phyloP scores from a whole-genome alignment of 2,113 vertebrate species.

The Oreochromis aureus region DNA sequence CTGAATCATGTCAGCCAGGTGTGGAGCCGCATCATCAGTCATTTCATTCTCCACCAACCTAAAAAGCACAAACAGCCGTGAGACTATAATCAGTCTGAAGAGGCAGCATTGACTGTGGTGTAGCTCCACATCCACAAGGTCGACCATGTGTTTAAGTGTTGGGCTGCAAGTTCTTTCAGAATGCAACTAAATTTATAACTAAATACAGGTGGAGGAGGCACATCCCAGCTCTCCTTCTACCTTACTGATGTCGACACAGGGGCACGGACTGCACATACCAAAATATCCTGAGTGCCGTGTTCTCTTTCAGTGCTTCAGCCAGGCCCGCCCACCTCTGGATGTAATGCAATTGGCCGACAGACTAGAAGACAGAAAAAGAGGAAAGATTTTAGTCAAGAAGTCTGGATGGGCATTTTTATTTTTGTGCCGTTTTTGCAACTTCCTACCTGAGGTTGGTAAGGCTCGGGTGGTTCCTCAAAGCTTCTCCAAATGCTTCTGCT shows the following conservation, averaged over 20 bases:
- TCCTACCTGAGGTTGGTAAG: constrained; percentile 84
- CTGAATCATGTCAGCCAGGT: constrained; percentile 48
- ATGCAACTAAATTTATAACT: background rate
- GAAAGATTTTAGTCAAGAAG: background rate
- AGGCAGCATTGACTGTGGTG: background rate
- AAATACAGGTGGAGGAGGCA: background rate
- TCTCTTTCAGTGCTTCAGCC: constrained; percentile 79
- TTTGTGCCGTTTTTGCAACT: background rate
- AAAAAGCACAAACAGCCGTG: background rate
- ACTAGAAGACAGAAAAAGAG: constrained; percentile 54
- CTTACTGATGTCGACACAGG: background rate
- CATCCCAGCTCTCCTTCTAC: background rate
- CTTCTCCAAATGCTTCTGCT: constrained; percentile 85
- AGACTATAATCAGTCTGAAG: background rate
- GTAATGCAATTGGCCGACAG: constrained; percentile 88
- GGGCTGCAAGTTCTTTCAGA: background rate
- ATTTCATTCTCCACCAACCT: constrained; percentile 73
- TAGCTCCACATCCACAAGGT: background rate
- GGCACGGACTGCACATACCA: constrained; percentile 68
- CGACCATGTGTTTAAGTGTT: background rate
- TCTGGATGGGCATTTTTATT: background rate
- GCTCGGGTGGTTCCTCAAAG: constrained; percentile 81
- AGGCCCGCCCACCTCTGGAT: constrained; percentile 79
- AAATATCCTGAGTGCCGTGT: constrained; percentile 79
- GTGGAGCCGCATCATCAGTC: constrained; percentile 58